Percentiles rank a stretch among this genome's conserved stretches.
Conservation (phyloP, 2,797 vertebrate genomes). For the Oreonectes daqikongensis region DNA sequence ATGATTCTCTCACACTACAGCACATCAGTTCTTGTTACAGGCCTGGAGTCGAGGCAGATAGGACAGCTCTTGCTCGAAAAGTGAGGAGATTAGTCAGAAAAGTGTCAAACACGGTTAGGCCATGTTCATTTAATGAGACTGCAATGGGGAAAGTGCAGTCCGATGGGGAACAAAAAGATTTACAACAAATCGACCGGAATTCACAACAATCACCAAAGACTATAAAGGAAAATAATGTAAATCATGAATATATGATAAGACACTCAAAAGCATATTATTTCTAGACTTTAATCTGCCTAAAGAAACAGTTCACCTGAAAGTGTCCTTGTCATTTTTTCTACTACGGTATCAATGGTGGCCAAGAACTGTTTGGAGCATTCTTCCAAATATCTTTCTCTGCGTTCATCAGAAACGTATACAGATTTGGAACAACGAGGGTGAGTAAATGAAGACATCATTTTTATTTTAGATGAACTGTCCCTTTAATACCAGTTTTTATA, state of each 20-base stretch:
- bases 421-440: no score
- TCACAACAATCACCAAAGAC: slow-evolving; percentile 54
- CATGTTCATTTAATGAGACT: slow-evolving; percentile 58
- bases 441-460: no score
- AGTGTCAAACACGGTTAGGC: slow-evolving; percentile 58
- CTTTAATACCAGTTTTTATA: not conserved
- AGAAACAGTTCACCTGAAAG: no score
- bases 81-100: slow-evolving; percentile 59
- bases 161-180: slow-evolving; percentile 34
- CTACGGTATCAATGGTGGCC: no score
- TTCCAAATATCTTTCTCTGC: no score
- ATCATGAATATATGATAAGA: slow-evolving; percentile 48
- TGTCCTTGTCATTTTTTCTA: no score
- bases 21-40: slow-evolving; percentile 67
- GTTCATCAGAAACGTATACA: no score
- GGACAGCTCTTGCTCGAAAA: slow-evolving; percentile 55
- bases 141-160: slow-evolving; percentile 46
- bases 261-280: slow-evolving; percentile 36
- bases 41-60: slow-evolving; percentile 58
- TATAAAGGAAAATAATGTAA: slow-evolving; percentile 43
- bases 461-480: no score
- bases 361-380: no score
- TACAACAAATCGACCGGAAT: slow-evolving; percentile 29
- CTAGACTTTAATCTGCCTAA: slow-evolving; percentile 25
- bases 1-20: slow-evolving; percentile 46